Evolutionary conservation across 2,888 invertebrate species (phyloP).

Genomic region (Euspilapteryx auroguttella): DNA sequence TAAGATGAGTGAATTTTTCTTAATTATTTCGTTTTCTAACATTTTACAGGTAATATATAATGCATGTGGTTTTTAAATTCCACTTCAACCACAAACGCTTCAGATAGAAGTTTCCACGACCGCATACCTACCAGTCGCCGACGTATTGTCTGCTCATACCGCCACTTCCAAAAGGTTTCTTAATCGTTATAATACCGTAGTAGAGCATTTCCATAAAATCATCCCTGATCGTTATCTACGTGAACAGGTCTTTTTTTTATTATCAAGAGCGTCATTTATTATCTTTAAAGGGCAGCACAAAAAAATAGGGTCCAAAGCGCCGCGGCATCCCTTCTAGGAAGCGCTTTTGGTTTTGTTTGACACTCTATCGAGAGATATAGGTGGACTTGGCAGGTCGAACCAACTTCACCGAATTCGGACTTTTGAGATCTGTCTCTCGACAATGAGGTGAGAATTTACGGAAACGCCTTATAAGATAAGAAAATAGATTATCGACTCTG

Average conservation of each 20-base stretch:
- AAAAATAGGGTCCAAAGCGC: slow-evolving; percentile 52
- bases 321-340: slow-evolving; percentile 55
- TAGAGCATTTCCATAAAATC: slow-evolving; percentile 56
- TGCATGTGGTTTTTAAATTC: too few relatives aligned
- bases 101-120: too few relatives aligned
- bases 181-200: slow-evolving; percentile 50
- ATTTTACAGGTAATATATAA: too few relatives aligned
- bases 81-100: too few relatives aligned
- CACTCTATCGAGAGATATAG: slow-evolving; percentile 52
- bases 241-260: slow-evolving; percentile 57
- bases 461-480: too few relatives aligned
- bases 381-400: slow-evolving; percentile 21
- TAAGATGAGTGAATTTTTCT: too few relatives aligned
- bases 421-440: slow-evolving; percentile 18
- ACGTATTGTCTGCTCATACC: slow-evolving; percentile 55
- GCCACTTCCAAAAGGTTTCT: slow-evolving; percentile 52
- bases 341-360: slow-evolving; percentile 47
- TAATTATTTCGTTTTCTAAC: too few relatives aligned
- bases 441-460: slow-evolving; percentile 43
- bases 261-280: slow-evolving; percentile 53
- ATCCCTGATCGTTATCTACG: slow-evolving; percentile 51
- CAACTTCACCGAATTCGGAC: slow-evolving; percentile 27
- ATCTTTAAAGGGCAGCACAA: slow-evolving; percentile 43
- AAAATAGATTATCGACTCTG: too few relatives aligned
- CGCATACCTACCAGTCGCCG: slow-evolving; percentile 31